A percentile compares a stretch with the other conserved stretches of the same genome.
phyloP scores from a whole-genome alignment of 2,888 invertebrate species.

The Lacanobia oleracea region DNA sequence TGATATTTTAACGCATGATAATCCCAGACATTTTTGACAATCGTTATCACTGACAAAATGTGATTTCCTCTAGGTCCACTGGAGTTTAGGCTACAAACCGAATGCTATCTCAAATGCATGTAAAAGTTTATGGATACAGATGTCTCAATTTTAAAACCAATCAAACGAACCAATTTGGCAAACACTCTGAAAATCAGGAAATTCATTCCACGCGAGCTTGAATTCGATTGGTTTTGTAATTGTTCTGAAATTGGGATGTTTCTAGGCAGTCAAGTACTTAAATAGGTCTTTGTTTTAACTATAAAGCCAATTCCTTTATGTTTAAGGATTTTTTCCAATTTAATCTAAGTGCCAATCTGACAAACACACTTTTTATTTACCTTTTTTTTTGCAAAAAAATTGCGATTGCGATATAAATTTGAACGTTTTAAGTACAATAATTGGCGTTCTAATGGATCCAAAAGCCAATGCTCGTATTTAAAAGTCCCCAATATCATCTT shows the following conservation, averaged over 20 bases:
- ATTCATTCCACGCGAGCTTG: slow-evolving; percentile 24
- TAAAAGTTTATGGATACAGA: neutral
- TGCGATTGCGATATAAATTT: neutral
- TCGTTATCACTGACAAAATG: no score
- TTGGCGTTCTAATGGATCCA: no score
- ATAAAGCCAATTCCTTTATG: neutral
- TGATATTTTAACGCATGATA: no score
- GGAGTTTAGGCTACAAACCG: no score
- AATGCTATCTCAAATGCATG: neutral
- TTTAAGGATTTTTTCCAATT: neutral
- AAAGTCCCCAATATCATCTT: no score
- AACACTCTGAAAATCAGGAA: slow-evolving; percentile 27
- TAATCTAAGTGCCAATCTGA: neutral
- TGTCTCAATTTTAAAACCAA: slow-evolving; percentile 29
- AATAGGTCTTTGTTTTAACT: neutral
- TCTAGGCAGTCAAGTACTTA: neutral
- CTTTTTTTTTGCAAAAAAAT: neutral
- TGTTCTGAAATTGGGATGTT: slow-evolving; percentile 17
- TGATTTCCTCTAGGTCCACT: neutral
- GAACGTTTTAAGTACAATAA: neutral
- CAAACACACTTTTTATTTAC: neutral
- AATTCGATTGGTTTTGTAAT: slow-evolving; percentile 41
- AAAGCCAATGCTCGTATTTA: no score
- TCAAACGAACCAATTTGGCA: slow-evolving; percentile 31
- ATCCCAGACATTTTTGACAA: no score